Percentiles rank a stretch among this genome's conserved stretches.
These are phyloP conservation scores for Hafferia zeledoni DNA, from an alignment of 2,797 vertebrate genomes.

Conservation along the genomic window DNA sequence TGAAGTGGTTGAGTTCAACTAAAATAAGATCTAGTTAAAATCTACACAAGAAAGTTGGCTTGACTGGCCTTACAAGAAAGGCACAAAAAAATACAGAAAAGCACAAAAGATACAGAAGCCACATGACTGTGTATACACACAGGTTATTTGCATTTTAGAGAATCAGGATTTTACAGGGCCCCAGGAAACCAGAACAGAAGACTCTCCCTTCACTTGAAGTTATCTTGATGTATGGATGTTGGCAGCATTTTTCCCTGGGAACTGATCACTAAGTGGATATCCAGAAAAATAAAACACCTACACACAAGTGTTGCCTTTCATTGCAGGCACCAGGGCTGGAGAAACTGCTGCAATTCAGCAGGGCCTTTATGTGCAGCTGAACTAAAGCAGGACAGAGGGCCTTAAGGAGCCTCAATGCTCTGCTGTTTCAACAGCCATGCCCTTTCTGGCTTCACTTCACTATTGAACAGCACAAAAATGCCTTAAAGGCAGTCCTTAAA, in stretches of 20 bases:
- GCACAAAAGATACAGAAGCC: background rate
- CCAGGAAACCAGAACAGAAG: background rate
- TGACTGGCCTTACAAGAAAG: background rate
- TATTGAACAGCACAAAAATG: background rate
- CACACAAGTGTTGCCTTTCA: fast-evolving
- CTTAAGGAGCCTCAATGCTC: background rate
- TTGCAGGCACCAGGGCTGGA: background rate
- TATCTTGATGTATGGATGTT: fast-evolving
- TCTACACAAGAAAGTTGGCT: background rate
- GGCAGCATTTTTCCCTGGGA: background rate
- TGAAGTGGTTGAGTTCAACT: background rate
- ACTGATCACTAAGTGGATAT: background rate
- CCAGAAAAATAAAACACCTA: background rate
- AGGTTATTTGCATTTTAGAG: background rate
- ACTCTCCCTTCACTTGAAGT: background rate
- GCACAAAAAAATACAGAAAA: background rate
- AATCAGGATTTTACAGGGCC: background rate
- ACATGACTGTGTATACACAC: background rate
- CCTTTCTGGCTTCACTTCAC: background rate
- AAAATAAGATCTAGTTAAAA: background rate
- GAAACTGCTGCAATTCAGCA: background rate
- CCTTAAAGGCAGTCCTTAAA: background rate
- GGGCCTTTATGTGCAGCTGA: background rate
- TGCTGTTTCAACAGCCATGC: background rate
- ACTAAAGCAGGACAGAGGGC: background rate